Base-by-base conservation (phyloP, 2,888 invertebrate genomes). In the Drosophila kambysellisi region DNA sequence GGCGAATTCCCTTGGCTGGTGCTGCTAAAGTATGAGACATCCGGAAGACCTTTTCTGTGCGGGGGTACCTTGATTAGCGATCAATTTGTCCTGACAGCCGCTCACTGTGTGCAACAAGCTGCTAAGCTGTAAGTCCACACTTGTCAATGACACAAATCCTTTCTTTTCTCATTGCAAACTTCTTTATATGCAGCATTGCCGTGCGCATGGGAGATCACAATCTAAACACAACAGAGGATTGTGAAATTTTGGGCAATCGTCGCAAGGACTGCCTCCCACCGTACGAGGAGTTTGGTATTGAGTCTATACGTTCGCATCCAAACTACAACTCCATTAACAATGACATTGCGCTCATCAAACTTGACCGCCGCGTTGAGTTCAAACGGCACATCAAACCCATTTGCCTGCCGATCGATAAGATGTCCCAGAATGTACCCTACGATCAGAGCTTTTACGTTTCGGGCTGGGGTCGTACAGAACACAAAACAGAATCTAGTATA, bases 1-100 rank as follows among this genome's bases (percentile, higher is more conserved):
- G 94, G 94, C 48, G 95, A 96, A 81, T 96, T 95, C 92, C 96
- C 96, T 0, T 97, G 96, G 96, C 95, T 96, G 96, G 96, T 95
- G 0, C 93, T 96, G 2, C 90, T 97, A n/a, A 94, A 95, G 2
- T 97, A 96, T 79, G 91, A 93, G 57, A 92, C 93, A 64, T 32
- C 66, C 0, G 81, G 81, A 2, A 69, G 82, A 7, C 71, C 66
- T 48, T 91, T 94, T 91, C 93, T 92, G 30, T 92, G 92, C 66
- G 93, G 91, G n/a, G 93, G 92, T 29, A 84, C 92, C 17, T 64
- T 92, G 60, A 92, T 92, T 54, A 81, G 82, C 15, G 78, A 88
- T 52, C 83, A 84, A 37, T 92, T 89, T 62, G 83, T 92, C 32
- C 65, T 92, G 15, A 92, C 92, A 2, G 92, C 92, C 5, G 92